Conservation (phyloP, 2,888 invertebrate species). For the Beris chalybata region DNA sequence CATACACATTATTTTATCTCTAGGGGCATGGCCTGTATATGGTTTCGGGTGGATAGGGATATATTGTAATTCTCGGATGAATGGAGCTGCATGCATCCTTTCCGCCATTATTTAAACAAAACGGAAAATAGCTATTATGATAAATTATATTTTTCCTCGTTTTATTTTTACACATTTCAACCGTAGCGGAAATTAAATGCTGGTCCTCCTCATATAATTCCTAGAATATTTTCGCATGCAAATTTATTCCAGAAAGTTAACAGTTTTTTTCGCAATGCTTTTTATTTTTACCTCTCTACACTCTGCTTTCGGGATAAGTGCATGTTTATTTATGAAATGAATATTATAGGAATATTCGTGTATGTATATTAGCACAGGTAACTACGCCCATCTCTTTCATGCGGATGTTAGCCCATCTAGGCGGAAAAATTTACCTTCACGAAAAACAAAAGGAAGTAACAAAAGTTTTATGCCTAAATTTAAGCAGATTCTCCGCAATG, state of each 20-base stretch:
- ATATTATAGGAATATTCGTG: conserved; percentile 3
- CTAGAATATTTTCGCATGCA: conserved; percentile 17
- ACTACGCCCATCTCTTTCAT: too few relatives aligned
- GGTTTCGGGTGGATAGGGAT: not conserved
- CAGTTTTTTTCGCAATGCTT: too few relatives aligned
- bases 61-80: conserved; percentile 14
- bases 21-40: too few relatives aligned
- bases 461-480: too few relatives aligned
- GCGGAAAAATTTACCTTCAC: too few relatives aligned
- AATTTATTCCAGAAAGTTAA: conserved; percentile 17
- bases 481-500: too few relatives aligned
- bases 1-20: too few relatives aligned
- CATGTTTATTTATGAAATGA: conserved; percentile 26
- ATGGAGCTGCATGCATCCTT: conserved; percentile 12
- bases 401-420: too few relatives aligned
- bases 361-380: too few relatives aligned
- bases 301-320: conserved; percentile 16
- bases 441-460: too few relatives aligned
- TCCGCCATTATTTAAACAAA: conserved; percentile 27
- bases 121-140: conserved; percentile 31
- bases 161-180: conserved; percentile 25
- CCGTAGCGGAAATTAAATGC: conserved; percentile 13
- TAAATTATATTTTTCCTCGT: conserved; percentile 26
- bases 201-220: not conserved
- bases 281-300: not conserved